phyloP scores from a whole-genome alignment of 2,888 invertebrate species.

The Timema cristinae region DNA sequence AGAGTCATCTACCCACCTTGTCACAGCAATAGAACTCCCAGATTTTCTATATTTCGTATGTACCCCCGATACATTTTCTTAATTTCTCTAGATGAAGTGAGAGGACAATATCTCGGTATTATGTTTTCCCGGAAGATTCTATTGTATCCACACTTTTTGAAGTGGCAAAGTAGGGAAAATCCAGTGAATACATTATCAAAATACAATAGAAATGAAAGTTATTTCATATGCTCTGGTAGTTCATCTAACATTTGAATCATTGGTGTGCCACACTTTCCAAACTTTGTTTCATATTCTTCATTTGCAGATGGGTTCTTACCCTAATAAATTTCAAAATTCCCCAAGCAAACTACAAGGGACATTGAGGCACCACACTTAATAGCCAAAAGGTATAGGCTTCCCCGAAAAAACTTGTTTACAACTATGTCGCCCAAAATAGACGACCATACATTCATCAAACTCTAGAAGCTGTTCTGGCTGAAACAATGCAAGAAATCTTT shows the following conservation, averaged over 20 bases:
- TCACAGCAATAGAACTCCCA: no score
- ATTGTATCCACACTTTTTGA: not conserved
- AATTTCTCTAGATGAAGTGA: not conserved
- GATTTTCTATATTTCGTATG: no score
- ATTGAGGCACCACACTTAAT: no score
- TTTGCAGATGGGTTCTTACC: not conserved
- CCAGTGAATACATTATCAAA: not conserved
- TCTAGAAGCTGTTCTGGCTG: no score
- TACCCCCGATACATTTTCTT: no score
- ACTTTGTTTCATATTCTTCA: not conserved
- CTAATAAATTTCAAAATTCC: not conserved
- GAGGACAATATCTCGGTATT: slow-evolving; percentile 1
- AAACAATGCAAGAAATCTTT: no score
- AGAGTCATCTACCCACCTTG: no score
- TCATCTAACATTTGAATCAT: not conserved
- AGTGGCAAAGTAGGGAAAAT: not conserved
- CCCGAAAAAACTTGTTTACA: no score
- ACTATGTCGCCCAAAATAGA: no score
- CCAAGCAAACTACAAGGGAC: no score
- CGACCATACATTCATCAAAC: no score
- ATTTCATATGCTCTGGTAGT: not conserved
- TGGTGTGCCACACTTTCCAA: not conserved
- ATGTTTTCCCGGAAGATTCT: not conserved
- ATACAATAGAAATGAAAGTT: not conserved
- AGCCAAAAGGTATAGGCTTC: no score